Percentiles rank a stretch among this genome's conserved stretches.
Evolutionary conservation across 2,113 vertebrate genomes (phyloP).

Genomic region (Periophthalmodon schlosseri): DNA sequence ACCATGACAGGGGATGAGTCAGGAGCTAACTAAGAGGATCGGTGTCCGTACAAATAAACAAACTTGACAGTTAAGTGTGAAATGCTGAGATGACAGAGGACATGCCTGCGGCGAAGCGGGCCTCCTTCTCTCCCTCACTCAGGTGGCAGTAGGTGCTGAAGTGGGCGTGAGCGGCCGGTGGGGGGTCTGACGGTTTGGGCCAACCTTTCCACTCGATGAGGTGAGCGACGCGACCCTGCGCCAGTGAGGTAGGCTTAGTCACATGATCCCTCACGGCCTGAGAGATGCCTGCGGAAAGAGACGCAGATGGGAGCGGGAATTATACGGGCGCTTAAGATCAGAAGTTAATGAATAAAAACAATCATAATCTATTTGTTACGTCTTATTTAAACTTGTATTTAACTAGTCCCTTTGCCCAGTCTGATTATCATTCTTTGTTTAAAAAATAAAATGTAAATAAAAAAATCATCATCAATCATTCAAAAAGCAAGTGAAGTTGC

Average conservation of each 20-base stretch:
- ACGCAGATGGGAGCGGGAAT: neutral
- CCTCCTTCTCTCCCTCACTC: slow-evolving; percentile 95
- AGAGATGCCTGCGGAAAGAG: slow-evolving; percentile 84
- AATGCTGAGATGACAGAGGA: neutral
- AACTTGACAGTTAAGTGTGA: neutral
- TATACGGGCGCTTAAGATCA: neutral
- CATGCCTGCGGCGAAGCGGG: slow-evolving; percentile 91
- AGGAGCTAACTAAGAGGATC: slow-evolving; percentile 28
- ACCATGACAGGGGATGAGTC: slow-evolving; percentile 48
- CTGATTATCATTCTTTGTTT: too few relatives aligned
- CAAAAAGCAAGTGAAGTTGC: neutral
- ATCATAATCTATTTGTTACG: too few relatives aligned
- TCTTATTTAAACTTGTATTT: too few relatives aligned
- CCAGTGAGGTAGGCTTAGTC: slow-evolving; percentile 97
- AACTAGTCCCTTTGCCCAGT: too few relatives aligned
- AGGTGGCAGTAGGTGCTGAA: slow-evolving; percentile 95
- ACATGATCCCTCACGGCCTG: slow-evolving; percentile 97
- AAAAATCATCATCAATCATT: neutral
- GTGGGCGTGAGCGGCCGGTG: slow-evolving; percentile 83
- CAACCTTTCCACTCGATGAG: slow-evolving; percentile 99
- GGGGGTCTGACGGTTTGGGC: slow-evolving; percentile 87
- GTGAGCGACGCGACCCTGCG: slow-evolving; percentile 95
- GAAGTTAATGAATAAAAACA: neutral
- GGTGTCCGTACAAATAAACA: slow-evolving; percentile 10
- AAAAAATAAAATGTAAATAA: too few relatives aligned